phyloP scores from a whole-genome alignment of 2,113 vertebrate species.

The Theristicus caerulescens region DNA sequence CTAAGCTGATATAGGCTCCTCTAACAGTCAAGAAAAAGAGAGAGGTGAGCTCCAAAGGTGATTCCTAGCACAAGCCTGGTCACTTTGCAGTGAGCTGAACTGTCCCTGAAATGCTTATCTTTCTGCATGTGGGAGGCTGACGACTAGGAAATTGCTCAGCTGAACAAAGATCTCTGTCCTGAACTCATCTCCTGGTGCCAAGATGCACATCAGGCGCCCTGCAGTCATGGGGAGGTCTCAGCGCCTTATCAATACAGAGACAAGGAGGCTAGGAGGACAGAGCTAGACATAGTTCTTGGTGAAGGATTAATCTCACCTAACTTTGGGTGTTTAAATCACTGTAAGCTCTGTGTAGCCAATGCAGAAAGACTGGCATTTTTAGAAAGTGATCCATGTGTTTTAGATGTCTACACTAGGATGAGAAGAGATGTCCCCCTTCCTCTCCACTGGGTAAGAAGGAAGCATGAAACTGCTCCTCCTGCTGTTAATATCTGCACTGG shows the following conservation, averaged over 20 bases:
- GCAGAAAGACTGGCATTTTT: not conserved
- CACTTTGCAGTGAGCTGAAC: not conserved
- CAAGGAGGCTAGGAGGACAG: not conserved
- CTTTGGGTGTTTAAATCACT: not conserved
- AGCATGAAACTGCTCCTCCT: not conserved
- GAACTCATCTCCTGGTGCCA: too few relatives aligned
- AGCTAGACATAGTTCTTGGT: not conserved
- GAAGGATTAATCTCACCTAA: not conserved
- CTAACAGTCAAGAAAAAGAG: not conserved
- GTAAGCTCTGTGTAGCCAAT: not conserved
- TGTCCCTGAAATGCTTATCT: not conserved
- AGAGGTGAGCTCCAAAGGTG: not conserved
- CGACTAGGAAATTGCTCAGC: rapidly evolving
- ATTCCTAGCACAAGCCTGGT: not conserved
- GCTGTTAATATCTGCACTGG: not conserved
- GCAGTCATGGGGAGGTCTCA: not conserved
- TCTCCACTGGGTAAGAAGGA: not conserved
- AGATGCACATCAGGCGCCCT: not conserved
- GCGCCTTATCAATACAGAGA: not conserved
- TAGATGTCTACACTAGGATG: not conserved
- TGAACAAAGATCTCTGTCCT: not conserved
- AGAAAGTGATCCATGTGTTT: not conserved
- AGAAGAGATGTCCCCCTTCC: not conserved
- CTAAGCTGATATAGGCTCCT: not conserved
- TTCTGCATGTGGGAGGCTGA: not conserved